Conservation (phyloP, 2,113 vertebrate species). For the Rhea americana region DNA sequence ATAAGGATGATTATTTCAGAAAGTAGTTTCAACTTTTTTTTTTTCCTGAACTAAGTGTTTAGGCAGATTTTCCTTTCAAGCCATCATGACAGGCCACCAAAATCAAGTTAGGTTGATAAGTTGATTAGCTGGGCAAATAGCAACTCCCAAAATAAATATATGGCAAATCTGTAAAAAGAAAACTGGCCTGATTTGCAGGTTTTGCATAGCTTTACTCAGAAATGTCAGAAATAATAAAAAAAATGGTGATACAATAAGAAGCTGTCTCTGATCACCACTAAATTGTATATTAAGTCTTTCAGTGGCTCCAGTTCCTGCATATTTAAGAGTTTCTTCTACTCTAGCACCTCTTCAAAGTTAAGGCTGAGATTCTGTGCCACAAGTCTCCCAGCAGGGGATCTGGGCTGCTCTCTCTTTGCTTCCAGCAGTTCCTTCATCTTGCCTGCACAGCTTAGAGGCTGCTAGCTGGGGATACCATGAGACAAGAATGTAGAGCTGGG, state of each 20-base stretch:
- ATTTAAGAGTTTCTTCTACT: not conserved
- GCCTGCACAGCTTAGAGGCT: not conserved
- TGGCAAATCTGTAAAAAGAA: not conserved
- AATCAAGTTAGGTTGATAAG: not conserved
- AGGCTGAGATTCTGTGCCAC: not conserved
- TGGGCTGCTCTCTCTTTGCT: not conserved
- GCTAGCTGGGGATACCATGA: not conserved
- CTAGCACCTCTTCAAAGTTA: not conserved
- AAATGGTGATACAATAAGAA: not conserved
- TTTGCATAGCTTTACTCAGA: not conserved
- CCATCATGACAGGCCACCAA: not conserved
- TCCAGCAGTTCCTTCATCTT: not conserved
- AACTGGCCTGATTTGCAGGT: not conserved
- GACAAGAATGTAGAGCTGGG: not conserved
- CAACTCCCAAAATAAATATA: not conserved
- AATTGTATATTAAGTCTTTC: not conserved
- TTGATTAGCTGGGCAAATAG: not conserved
- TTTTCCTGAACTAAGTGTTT: not conserved
- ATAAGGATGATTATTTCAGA: not conserved
- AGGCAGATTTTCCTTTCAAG: not conserved
- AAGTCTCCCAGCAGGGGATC: not conserved
- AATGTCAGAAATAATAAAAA: not conserved
- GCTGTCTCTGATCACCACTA: not conserved
- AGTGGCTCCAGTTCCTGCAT: not conserved
- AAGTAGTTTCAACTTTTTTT: not conserved